Percentiles rank a stretch among this genome's conserved stretches.
Evolutionary conservation across 2,888 invertebrate genomes (phyloP).

Genomic region (Sthenelais limicola): DNA sequence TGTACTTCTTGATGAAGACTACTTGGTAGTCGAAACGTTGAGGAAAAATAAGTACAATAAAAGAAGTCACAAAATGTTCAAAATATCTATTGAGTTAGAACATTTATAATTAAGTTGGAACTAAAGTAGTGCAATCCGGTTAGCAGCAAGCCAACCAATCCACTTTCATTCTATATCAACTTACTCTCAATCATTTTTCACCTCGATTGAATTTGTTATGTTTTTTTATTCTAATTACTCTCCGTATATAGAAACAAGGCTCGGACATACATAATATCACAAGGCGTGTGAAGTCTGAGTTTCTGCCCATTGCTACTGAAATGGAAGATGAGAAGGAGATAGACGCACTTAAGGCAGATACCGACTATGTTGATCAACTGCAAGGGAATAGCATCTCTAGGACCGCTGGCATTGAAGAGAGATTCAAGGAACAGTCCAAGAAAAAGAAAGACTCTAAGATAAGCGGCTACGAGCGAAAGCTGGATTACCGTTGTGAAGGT

Average conservation of each 20-base stretch:
- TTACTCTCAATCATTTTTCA: no score
- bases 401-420: constrained; percentile 45
- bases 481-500: constrained; percentile 63
- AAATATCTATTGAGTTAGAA: no score
- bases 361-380: constrained; percentile 51
- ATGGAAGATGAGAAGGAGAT: constrained; percentile 50
- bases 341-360: constrained; percentile 49
- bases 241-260: constrained; percentile 6
- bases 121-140: no score
- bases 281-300: constrained; percentile 52
- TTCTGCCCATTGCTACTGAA: constrained; percentile 54
- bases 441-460: constrained; percentile 51
- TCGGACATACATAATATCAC: constrained; percentile 50
- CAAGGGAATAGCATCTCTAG: constrained; percentile 4
- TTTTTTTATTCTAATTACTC: no score
- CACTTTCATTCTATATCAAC: no score
- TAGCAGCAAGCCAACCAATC: no score
- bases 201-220: no score
- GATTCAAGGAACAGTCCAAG: constrained; percentile 38
- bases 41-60: no score
- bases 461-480: constrained; percentile 58
- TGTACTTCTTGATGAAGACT: no score
- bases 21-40: no score
- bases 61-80: no score
- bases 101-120: no score